phyloP scores from a whole-genome alignment of 2,797 vertebrate genomes.

The Enteromius paludinosus region DNA sequence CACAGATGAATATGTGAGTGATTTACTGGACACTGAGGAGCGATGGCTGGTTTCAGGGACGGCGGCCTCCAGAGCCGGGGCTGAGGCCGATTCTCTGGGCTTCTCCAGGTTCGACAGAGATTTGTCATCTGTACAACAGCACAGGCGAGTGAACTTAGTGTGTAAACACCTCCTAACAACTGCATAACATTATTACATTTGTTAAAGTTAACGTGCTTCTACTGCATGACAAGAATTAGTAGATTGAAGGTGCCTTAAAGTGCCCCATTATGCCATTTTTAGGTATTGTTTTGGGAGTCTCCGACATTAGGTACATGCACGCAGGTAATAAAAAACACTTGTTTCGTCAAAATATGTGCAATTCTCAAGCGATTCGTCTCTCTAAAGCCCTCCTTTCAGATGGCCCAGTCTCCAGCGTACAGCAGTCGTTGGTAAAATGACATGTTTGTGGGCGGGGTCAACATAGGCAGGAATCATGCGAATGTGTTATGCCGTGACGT shows the following conservation, averaged over 20 bases:
- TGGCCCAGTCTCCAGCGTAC: too few relatives aligned
- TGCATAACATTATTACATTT: not conserved
- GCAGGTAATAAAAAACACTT: too few relatives aligned
- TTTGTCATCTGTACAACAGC: conserved; percentile 88
- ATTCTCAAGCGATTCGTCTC: too few relatives aligned
- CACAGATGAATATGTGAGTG: not conserved
- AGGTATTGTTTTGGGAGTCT: too few relatives aligned
- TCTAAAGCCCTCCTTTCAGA: too few relatives aligned
- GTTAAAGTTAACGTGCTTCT: not conserved
- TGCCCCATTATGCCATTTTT: too few relatives aligned
- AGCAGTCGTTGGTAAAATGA: too few relatives aligned
- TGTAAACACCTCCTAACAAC: not conserved
- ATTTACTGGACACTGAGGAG: conserved; percentile 93
- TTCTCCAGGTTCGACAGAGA: conserved; percentile 93
- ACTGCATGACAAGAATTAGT: not conserved
- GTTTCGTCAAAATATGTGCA: too few relatives aligned
- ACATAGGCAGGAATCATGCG: too few relatives aligned
- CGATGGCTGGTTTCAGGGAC: conserved; percentile 93
- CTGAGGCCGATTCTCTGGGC: conserved; percentile 94
- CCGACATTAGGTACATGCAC: too few relatives aligned
- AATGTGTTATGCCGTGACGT: too few relatives aligned
- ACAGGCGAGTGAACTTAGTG: conserved; percentile 14
- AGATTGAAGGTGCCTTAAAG: not conserved
- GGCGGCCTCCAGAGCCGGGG: conserved; percentile 91
- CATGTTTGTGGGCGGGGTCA: too few relatives aligned